These are phyloP conservation scores for Leptopilina clavipes DNA, from an alignment of 1,140 invertebrate species.

Conservation along the genomic window DNA sequence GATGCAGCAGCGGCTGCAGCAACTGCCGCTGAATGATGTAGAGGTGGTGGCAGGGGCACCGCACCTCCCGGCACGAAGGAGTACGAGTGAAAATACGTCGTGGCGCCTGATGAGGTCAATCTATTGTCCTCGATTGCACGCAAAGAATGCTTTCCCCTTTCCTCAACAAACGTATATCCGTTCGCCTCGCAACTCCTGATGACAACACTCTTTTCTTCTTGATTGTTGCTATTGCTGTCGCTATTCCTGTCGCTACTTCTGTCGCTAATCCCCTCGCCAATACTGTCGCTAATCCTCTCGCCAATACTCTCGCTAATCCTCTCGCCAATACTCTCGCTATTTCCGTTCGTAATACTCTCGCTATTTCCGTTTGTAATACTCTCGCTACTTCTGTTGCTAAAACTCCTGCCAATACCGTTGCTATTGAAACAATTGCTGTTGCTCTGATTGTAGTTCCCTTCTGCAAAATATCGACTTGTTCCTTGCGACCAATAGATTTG, in stretches of 20 bases:
- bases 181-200: conserved; percentile 50
- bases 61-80: conserved; percentile 73
- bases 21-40: conserved; percentile 65
- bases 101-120: conserved; percentile 64
- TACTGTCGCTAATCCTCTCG: no score
- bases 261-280: conserved; percentile 27
- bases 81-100: conserved; percentile 76
- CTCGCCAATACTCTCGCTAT: no score
- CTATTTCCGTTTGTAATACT: background rate
- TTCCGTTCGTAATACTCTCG: background rate
- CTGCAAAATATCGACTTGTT: background rate
- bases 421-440: background rate
- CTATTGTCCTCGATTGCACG: conserved; percentile 58
- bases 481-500: conserved; percentile 51
- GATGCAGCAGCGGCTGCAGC: conserved; percentile 62
- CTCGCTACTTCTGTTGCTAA: no score
- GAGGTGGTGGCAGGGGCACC: conserved; percentile 66
- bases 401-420: background rate
- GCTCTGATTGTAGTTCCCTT: conserved; percentile 14
- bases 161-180: conserved; percentile 52
- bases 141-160: conserved; percentile 47
- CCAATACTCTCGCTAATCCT: no score
- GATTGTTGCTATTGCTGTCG: no score
- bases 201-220: conserved; percentile 11
- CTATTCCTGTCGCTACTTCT: conserved; percentile 1